Conservation (phyloP, 2,888 invertebrate genomes). For the Nysson spinosus region DNA sequence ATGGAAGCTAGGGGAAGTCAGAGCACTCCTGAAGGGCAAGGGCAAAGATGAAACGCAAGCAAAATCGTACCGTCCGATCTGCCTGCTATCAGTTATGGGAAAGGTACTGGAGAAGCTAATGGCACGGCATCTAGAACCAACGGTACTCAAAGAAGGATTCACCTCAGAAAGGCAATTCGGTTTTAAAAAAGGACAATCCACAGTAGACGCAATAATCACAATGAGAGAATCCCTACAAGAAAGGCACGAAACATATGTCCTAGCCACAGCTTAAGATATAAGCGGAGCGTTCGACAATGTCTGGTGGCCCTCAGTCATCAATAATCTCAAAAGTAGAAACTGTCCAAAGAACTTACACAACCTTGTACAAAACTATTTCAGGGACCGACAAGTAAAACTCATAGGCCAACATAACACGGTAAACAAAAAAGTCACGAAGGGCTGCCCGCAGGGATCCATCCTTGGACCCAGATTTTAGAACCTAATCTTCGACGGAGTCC, state of each 20-base stretch:
- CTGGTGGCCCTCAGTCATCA: constrained; percentile 5
- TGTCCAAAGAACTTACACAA: background rate
- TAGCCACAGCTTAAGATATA: background rate
- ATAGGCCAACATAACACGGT: background rate
- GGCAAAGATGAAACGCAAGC: background rate
- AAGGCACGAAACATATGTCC: background rate
- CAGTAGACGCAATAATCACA: background rate
- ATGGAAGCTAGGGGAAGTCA: background rate
- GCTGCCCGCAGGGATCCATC: constrained; percentile 15
- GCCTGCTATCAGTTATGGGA: background rate
- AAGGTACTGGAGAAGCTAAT: background rate
- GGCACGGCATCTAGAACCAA: background rate
- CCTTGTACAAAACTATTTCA: background rate
- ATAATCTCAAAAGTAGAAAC: background rate
- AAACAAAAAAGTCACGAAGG: background rate
- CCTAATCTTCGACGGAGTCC: constrained; percentile 1
- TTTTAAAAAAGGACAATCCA: background rate
- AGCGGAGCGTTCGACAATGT: constrained; percentile 5
- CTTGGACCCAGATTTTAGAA: background rate
- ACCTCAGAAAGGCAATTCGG: background rate
- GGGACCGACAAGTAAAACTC: background rate
- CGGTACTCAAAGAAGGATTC: background rate
- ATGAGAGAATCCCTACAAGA: background rate
- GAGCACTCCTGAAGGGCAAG: background rate
- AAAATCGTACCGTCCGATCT: background rate